phyloP scores from a whole-genome alignment of 2,888 invertebrate species.

The Troides oblongomaculatus region DNA sequence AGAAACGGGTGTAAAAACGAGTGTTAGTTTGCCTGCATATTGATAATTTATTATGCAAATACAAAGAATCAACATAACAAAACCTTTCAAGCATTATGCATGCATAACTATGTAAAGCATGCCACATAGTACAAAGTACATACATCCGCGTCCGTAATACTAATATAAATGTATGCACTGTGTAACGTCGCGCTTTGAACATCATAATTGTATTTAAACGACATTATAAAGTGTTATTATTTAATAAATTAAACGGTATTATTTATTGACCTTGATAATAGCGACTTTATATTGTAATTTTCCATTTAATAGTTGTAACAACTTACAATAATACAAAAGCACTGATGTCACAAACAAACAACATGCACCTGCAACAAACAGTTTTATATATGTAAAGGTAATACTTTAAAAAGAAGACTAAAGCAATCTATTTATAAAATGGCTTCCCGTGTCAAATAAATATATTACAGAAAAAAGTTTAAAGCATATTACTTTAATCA shows the following conservation, averaged over 20 bases:
- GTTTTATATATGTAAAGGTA: no score
- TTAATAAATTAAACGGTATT: conserved; percentile 14
- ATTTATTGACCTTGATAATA: conserved; percentile 11
- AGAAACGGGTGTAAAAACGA: background rate
- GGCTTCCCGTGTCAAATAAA: no score
- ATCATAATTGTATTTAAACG: conserved; percentile 13
- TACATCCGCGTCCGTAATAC: conserved; percentile 19
- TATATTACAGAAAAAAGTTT: no score
- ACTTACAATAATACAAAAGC: background rate
- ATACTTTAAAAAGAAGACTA: no score
- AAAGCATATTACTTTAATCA: no score
- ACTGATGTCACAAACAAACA: background rate
- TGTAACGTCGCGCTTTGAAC: conserved; percentile 14
- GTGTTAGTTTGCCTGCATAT: background rate
- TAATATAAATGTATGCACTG: conserved; percentile 15
- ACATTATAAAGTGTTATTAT: conserved; percentile 18
- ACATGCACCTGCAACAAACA: no score
- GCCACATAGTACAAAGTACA: background rate
- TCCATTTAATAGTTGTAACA: conserved; percentile 9
- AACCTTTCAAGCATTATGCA: conserved; percentile 8
- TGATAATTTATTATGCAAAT: conserved; percentile 22
- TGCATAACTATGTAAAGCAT: background rate
- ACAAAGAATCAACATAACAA: conserved; percentile 16
- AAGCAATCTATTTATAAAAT: no score
- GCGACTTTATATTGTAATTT: conserved; percentile 15